A percentile compares a stretch with the other conserved stretches of the same genome.
phyloP scores from a whole-genome alignment of 2,113 vertebrate species.

The Galemys pyrenaicus region DNA sequence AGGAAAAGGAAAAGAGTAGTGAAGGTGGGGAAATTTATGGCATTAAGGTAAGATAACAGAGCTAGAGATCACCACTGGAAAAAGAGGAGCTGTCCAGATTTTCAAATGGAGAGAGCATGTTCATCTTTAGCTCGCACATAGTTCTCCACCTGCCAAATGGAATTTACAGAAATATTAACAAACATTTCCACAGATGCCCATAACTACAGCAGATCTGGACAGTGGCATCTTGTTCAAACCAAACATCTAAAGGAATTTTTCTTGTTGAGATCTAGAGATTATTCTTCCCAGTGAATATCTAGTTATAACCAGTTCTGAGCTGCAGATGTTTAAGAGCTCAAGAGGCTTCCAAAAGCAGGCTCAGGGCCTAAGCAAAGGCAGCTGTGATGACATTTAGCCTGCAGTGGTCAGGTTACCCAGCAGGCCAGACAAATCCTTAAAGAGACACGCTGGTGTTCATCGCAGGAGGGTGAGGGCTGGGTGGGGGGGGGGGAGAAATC shows the following conservation, averaged over 20 bases:
- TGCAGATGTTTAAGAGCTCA: not conserved
- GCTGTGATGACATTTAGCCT: not conserved
- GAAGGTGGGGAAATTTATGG: not conserved
- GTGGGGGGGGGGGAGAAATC: not conserved
- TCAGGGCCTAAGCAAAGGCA: not conserved
- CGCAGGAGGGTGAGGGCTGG: too few species aligned
- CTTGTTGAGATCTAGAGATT: not conserved
- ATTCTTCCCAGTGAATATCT: not conserved
- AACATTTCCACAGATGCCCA: not conserved
- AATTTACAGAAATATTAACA: not conserved
- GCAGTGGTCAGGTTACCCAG: not conserved
- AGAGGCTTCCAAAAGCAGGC: not conserved
- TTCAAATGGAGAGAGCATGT: not conserved
- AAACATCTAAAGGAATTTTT: not conserved
- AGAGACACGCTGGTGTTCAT: not conserved
- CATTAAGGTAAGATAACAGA: not conserved
- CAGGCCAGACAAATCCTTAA: not conserved
- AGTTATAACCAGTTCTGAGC: not conserved
- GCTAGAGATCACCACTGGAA: not conserved
- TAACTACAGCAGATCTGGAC: not conserved
- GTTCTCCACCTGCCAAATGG: not conserved
- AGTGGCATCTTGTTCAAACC: not conserved
- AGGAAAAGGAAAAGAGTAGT: slow-evolving; percentile 21
- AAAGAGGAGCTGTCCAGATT: not conserved
- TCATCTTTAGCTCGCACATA: not conserved